Base-by-base conservation (phyloP, 1,140 invertebrate species). In the Harpegnathos saltator region DNA sequence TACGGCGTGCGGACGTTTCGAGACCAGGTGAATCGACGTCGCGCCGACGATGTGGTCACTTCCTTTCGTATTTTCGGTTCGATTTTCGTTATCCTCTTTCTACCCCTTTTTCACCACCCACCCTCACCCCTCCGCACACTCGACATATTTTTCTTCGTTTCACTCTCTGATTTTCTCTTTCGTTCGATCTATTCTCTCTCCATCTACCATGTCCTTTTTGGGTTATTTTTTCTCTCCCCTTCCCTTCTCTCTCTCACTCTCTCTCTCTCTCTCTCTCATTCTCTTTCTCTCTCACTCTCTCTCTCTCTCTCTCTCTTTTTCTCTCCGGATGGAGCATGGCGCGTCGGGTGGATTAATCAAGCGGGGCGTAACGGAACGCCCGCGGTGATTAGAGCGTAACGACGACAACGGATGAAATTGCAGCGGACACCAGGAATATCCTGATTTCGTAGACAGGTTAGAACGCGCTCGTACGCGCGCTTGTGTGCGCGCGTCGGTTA, bases 361-460 rank as follows among this genome's bases (percentile, higher is more conserved):
- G 7, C 52, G 24, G 50, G 33, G 17, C 63, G 75, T 78, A 78
- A 78, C 52, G 63, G 52, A 59, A 71, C 65, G 65, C 75, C 24
- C 24, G 22, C 52, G 65, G 75, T 80, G 75, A 80, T 80, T 80
- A 80, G 52, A 59, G 22, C 75, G 33, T 80, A 80, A 80, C 75
- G 75, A 80, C 69, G 65, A 80, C 75, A 80, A 80, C 65, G 75
- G 75, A 80, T 80, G 65, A 80, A 80, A 80, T 80, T 80, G 75
- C 75, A 78, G 63, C 63, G 52, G 63, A 33, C 75, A 80, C 52
- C 52, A 65, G 24, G 75, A 80, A 80, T 80, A 80, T 80, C 65
- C 75, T 71, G 75, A 80, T 80, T 80, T 80, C 65, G 63, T 22
- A 54, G 50, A 11, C 61, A 19, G 29, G 74, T 66, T 77, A 80